Conservation (phyloP, 2,113 vertebrate genomes). For the human (Homo sapiens) region DNA sequence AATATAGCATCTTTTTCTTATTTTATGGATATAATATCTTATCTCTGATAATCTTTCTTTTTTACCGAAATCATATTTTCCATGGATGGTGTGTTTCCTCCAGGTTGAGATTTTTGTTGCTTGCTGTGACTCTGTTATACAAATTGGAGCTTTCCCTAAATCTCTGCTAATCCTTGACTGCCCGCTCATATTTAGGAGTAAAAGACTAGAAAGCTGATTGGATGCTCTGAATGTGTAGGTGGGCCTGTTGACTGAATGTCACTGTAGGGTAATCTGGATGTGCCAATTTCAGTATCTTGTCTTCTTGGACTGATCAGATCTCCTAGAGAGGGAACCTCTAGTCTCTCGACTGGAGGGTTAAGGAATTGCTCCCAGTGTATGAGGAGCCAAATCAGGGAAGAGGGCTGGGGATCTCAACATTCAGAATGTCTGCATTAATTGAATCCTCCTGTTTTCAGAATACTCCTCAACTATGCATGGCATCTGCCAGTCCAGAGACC, state of each 20-base stretch:
- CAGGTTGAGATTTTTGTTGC: neutral
- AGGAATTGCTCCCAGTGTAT: neutral
- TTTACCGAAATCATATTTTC: neutral
- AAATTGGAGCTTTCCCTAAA: neutral
- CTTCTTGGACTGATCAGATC: neutral
- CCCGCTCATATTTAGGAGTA: neutral
- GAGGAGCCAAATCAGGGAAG: neutral
- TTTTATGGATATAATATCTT: neutral
- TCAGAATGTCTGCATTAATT: neutral
- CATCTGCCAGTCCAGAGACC: neutral
- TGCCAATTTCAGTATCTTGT: neutral
- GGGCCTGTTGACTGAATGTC: neutral
- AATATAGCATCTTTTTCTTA: neutral
- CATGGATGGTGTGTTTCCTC: neutral
- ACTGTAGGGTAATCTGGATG: neutral
- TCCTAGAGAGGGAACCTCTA: neutral
- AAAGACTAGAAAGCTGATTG: neutral
- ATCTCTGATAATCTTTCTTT: conserved; percentile 16
- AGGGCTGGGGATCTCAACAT: neutral
- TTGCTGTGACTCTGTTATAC: neutral
- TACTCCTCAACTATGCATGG: neutral
- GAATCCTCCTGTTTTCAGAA: neutral
- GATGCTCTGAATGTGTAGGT: neutral
- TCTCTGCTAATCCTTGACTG: neutral
- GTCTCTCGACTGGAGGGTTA: neutral